Evolutionary conservation across 2,888 invertebrate species (phyloP), one percentile per base, ranked within the genome.

Genomic region (Hedychridium roseum): DNA sequence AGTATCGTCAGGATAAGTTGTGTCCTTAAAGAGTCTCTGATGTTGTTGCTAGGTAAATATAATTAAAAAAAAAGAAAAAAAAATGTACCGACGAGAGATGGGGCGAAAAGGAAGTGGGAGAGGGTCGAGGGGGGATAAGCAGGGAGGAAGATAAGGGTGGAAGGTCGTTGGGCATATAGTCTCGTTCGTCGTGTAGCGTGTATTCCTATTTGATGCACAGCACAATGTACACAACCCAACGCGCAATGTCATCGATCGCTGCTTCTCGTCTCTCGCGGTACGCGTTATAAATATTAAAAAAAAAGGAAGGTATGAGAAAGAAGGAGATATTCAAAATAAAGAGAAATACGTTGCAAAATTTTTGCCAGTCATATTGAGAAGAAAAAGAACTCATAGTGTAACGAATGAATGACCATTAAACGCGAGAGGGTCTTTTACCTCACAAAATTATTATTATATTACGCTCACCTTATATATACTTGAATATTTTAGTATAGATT

Each of bases 1-100:
- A 84, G 84, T 84, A 84, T 85, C 83, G 85, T 85, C 84, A 84
- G 84, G 84, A 85, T 85, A 84, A 84, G 84, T 85, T 85, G 84
- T 84, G 84, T 84, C 84, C 83, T 85, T 85, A 83, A 76, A 78
- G 73, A 77, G 83, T 84, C 82, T 84, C 83, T 83, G 78, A 78
- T 78, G 76, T 78, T 76, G 77, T 78, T 78, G 72, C 74, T 78
- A 78, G 78, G 72, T 78, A 78, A 76, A 78, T 78, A 78, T 75
- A 65, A 55, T 57, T 43, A n/a, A 37, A 11, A 11, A 3, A 20
- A 36, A 9, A 36, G 3, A 6, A 2, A 20, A 0, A 37, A n/a
- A 21, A n/a, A n/a, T n/a, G n/a, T n/a, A n/a, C n/a, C n/a, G n/a
- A n/a, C n/a, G n/a, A n/a, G n/a, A n/a, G n/a, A n/a, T n/a, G n/a